Evolutionary conservation across 2,888 invertebrate genomes (phyloP).

Genomic region (Polyploca ridens): DNA sequence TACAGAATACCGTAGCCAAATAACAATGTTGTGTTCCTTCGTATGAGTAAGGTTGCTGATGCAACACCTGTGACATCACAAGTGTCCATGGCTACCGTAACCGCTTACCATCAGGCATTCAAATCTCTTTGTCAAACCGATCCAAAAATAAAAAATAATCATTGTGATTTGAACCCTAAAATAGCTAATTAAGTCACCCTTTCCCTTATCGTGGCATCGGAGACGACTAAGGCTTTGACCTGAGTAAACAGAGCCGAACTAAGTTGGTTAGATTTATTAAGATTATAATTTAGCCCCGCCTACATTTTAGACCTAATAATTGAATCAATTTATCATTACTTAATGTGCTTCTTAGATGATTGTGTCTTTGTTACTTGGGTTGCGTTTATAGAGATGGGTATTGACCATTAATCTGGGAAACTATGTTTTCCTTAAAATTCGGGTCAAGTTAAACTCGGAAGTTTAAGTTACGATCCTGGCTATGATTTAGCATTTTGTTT

Average conservation of each 20-base stretch:
- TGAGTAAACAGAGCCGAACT: conserved; percentile 27
- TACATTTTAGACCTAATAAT: conserved; percentile 41
- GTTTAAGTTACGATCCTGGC: no score
- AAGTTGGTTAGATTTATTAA: conserved; percentile 43
- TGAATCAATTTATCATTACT: conserved; percentile 41
- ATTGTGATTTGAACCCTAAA: neutral
- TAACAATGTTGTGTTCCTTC: no score
- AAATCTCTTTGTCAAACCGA: neutral
- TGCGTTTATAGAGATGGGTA: neutral
- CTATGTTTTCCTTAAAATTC: no score
- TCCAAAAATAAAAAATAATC: neutral
- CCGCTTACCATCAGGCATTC: neutral
- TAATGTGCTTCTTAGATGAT: conserved; percentile 17
- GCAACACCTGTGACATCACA: no score
- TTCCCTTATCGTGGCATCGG: neutral
- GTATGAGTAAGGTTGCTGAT: no score
- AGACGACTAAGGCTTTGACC: neutral
- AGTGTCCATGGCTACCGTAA: no score
- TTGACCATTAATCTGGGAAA: neutral
- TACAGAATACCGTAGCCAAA: no score
- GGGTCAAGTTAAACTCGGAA: no score
- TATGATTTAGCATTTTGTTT: no score
- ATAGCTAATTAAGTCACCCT: neutral
- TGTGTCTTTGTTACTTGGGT: conserved; percentile 15
- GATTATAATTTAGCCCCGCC: conserved; percentile 34